Evolutionary conservation across 2,888 invertebrate species (phyloP).

Genomic region (Chrysina gloriosa): DNA sequence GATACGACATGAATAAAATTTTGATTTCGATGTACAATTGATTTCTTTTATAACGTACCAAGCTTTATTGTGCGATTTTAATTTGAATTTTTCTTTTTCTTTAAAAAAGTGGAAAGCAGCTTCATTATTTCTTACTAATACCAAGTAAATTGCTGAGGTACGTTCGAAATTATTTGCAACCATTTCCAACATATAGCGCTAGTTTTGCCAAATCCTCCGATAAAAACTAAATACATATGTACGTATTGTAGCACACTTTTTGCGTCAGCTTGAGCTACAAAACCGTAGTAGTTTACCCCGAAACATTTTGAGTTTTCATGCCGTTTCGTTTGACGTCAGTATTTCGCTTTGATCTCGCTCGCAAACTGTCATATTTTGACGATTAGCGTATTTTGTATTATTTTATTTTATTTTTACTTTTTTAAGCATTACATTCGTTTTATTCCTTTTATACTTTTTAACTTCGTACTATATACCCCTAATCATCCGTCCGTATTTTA

Average conservation of each 20-base stretch:
- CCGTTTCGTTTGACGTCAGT: no score
- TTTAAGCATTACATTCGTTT: neutral
- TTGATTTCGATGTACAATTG: neutral
- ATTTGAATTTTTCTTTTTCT: slow-evolving; percentile 2
- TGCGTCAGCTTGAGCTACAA: no score
- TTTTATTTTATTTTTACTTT: no score
- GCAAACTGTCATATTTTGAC: no score
- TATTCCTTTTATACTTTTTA: neutral
- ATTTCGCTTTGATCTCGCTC: no score
- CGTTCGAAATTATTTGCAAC: neutral
- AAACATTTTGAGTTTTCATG: no score
- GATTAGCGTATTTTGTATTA: no score
- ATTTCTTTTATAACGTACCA: neutral
- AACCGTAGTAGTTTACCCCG: no score
- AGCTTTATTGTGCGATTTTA: neutral
- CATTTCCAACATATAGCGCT: neutral
- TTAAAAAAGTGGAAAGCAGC: slow-evolving; percentile 14
- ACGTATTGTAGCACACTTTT: neutral
- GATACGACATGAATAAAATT: no score
- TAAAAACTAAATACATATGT: neutral
- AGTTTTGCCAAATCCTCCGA: neutral
- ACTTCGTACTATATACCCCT: no score
- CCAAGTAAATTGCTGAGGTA: slow-evolving; percentile 20
- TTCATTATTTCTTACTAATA: slow-evolving; percentile 26
- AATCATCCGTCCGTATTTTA: neutral